Percentiles rank a stretch among this genome's conserved stretches.
Conservation (phyloP, 2,888 invertebrate genomes). For the Alsophila aescularia region DNA sequence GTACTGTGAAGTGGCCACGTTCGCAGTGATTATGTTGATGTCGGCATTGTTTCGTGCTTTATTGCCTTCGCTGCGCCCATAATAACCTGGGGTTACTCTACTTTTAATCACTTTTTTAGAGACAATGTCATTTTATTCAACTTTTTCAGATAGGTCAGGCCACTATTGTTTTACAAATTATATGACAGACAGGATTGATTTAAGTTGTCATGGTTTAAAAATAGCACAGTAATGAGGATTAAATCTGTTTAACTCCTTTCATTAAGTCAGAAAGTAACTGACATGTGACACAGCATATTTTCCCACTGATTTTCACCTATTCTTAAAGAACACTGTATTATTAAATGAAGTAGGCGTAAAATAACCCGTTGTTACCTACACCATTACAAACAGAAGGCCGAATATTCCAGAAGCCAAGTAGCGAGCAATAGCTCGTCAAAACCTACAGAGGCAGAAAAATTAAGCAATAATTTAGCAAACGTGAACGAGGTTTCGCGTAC, state of each 20-base stretch:
- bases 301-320: no score
- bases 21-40: constrained; percentile 20
- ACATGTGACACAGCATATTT: no score
- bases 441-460: constrained; percentile 21
- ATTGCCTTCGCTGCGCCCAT: constrained; percentile 23
- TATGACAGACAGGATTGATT: no score
- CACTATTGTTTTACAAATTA: no score
- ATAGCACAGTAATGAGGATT: no score
- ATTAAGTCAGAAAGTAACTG: no score
- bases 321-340: no score
- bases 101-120: not conserved
- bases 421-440: constrained; percentile 9
- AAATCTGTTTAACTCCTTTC: no score
- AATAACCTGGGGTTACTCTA: constrained; percentile 18
- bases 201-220: no score
- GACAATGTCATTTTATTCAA: not conserved
- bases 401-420: not conserved
- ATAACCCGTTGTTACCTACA: no score
- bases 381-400: no score
- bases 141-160: not conserved
- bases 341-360: no score
- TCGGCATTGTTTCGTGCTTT: constrained; percentile 27
- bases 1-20: constrained; percentile 5
- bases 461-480: constrained; percentile 29
- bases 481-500: constrained; percentile 19